Evolutionary conservation across 1,140 invertebrate species (phyloP), one percentile per base, ranked within the genome.

Genomic region (Drosophila gunungcola): DNA sequence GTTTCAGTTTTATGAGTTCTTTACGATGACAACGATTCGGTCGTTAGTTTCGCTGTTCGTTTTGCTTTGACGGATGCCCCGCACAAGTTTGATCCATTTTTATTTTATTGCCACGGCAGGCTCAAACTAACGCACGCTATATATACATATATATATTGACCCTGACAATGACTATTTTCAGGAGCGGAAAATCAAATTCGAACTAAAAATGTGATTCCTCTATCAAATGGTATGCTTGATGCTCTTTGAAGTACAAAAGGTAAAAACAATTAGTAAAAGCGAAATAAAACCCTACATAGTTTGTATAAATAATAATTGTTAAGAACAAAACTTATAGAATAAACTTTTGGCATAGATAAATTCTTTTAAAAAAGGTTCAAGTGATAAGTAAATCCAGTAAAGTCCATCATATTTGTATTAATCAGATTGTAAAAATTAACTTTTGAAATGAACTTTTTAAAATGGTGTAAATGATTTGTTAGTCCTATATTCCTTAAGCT

Each of bases 71-170:
- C 42, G 34, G 43, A 67, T 73, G 72, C 58, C 65, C 68, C 21
- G 38, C 72, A 64, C 65, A 85, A 85, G 81, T 85, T 85, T 80
- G 81, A 84, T 84, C 77, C 73, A 84, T 85, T 85, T 85, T 77
- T 78, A 78, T 69, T 64, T 57, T 77, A 46, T 73, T 67, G 13
- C 48, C 43, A 32, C 39, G 51, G 58, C 56, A 56, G 49, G 13
- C 39, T 41, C 13, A 27, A 29, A 68, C 36, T 39, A 54, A 55
- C 36, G 41, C 29, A 62, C 49, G 13, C 57, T 9, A 38, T 43
- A 34, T 57, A n/a, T 39, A 36, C 34, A 49, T 12, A 29, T 25
- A 13, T 32, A 51, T 43, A 63, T 68, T 76, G 56, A 78, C 76
- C 78, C 65, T 78, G 78, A 61, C 72, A 80, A 62, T 80, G 79